Evolutionary conservation across 2,888 invertebrate genomes (phyloP).

Genomic region (Cataglyphis rosenhaueri): DNA sequence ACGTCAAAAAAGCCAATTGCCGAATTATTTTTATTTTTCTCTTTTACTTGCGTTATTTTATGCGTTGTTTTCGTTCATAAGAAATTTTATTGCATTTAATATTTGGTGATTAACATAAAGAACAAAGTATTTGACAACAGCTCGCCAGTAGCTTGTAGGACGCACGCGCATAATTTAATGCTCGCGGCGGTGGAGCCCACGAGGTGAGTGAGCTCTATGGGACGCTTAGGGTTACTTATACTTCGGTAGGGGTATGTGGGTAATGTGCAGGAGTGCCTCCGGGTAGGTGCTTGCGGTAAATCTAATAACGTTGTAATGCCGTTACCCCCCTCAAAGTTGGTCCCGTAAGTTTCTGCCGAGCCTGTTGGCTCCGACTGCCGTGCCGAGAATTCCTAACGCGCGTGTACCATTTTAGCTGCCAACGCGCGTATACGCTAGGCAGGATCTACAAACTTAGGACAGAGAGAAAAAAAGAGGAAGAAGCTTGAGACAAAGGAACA

Average conservation of each 20-base stretch:
- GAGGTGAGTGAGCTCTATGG: conserved; percentile 57
- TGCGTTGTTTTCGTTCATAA: not conserved
- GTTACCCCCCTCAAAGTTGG: conserved; percentile 83
- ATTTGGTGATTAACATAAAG: conserved; percentile 9
- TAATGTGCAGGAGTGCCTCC: conserved; percentile 75
- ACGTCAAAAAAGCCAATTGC: not conserved
- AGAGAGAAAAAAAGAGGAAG: not conserved
- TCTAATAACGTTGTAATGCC: conserved; percentile 85
- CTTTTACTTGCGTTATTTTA: not conserved
- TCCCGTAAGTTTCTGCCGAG: conserved; percentile 81
- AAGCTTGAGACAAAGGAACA: conserved; percentile 1
- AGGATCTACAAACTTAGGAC: conserved; percentile 31
- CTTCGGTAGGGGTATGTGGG: conserved; percentile 73
- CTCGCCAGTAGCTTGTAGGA: conserved; percentile 53
- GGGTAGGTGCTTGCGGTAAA: conserved; percentile 85
- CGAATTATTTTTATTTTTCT: not conserved
- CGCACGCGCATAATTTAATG: conserved; percentile 74
- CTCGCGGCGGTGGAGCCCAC: conserved; percentile 62
- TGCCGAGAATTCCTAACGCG: conserved; percentile 82
- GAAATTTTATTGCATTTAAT: not conserved
- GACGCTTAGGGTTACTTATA: conserved; percentile 79
- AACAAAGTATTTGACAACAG: conserved; percentile 9
- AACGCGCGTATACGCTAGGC: conserved; percentile 29
- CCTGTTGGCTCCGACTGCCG: conserved; percentile 79
- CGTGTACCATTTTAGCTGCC: conserved; percentile 68